phyloP scores from a whole-genome alignment of 23 tunicate genomes.

The Styela plicata region DNA sequence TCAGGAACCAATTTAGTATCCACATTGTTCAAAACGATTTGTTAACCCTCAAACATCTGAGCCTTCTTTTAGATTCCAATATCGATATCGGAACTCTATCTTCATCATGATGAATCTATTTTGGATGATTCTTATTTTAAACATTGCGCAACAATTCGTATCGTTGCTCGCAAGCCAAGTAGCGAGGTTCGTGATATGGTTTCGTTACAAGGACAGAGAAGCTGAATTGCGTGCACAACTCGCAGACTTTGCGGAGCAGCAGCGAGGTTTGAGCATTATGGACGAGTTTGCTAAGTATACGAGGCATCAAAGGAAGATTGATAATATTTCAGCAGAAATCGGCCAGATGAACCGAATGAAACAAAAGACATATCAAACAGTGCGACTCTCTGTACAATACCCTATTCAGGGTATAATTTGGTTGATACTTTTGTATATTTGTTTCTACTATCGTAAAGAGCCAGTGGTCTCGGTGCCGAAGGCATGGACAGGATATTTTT shows the following conservation, averaged over 20 bases:
- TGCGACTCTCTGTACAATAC: conserved; percentile 21
- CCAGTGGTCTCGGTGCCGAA: conserved; percentile 42
- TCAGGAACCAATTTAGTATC: no score
- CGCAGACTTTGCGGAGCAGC: conserved; percentile 13
- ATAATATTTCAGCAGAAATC: conserved; percentile 28
- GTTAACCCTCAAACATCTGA: no score
- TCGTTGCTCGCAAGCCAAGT: conserved; percentile 10
- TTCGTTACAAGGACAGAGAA: background rate
- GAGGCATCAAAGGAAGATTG: conserved; percentile 59
- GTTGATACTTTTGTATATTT: conserved; percentile 15
- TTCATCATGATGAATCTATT: conserved; percentile 40
- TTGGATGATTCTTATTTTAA: conserved; percentile 27
- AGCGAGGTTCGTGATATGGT: background rate
- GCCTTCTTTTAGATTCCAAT: no score
- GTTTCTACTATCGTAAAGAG: conserved; percentile 32
- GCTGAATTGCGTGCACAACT: conserved; percentile 14
- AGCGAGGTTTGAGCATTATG: conserved; percentile 44
- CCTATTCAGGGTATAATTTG: conserved; percentile 1
- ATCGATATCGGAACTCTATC: no score
- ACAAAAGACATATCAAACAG: background rate
- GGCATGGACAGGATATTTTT: conserved; percentile 17
- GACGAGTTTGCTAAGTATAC: conserved; percentile 82
- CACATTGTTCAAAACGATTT: no score
- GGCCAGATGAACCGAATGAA: background rate
- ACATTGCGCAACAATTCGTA: conserved; percentile 16